Evolutionary conservation across 2,888 invertebrate species (phyloP), one percentile per base, ranked within the genome.

Genomic region (Pyrochroa serraticornis): DNA sequence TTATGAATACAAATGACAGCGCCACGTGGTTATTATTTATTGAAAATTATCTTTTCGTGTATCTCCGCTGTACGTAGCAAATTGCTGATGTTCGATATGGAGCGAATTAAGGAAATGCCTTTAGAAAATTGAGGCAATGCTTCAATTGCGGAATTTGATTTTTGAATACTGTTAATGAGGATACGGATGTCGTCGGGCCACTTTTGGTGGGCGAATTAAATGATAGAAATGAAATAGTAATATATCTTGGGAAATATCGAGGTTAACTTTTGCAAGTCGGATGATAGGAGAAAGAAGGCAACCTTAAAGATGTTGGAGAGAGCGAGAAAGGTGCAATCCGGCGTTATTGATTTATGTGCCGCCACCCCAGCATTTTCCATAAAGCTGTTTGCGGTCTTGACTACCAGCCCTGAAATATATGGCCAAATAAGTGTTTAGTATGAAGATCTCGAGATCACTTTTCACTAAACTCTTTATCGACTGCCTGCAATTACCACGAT

Each of bases 261-360:
- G 63, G 66, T 64, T 62, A 64, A 68, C 64, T 66, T 65, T 61
- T 54, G 64, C 65, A 67, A 70, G 57, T 67, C 66, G 67, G 38
- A 50, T 45, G 55, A 48, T 47, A 38, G 64, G 64, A 66, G 66
- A 69, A 66, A 70, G 70, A 73, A 70, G 69, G 67, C 68, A 72
- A 69, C 68, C 71, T 70, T 71, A 72, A 67, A 75, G 71, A 66
- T 63, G 73, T 31, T 8, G 38, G 58, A 41, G 63, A 38, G 72
- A 70, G 74, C 75, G 75, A 75, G 70, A 66, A 74, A 72, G 70
- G 73, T 51, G 49, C 61, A 63, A 66, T 71, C 72, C 71, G 72
- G 77, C 78, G 80, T 82, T 83, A 83, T 83, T 84, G 84, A 84
- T 84, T 84, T 83, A 84, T 83, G 83, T 81, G 79, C 79, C 81